Conservation (phyloP, 2,113 vertebrate species). For the Myodes glareolus region DNA sequence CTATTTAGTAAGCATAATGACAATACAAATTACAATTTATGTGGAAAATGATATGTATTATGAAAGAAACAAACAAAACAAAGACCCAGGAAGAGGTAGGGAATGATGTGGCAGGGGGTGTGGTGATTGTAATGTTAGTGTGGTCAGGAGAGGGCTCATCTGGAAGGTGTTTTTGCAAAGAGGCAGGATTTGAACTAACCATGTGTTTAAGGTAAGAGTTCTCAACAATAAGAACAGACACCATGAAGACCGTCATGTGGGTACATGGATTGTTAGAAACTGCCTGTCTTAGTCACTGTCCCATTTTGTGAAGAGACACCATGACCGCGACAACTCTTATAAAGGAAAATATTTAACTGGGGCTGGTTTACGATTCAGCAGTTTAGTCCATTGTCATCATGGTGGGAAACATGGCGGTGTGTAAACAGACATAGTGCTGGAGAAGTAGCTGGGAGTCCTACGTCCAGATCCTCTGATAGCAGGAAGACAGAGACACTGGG, state of each 20-base stretch:
- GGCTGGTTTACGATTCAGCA: neutral
- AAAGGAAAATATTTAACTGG: neutral
- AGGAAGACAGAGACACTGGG: neutral
- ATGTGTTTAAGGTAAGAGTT: constrained; percentile 5
- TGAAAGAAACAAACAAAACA: neutral
- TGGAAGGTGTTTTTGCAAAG: constrained; percentile 37
- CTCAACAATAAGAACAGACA: neutral
- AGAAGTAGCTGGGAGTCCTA: neutral
- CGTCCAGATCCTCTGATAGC: neutral
- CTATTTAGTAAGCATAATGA: neutral
- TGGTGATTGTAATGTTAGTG: neutral
- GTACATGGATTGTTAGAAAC: neutral
- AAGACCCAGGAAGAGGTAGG: neutral
- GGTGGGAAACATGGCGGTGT: neutral
- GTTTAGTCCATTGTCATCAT: neutral
- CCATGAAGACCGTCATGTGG: neutral
- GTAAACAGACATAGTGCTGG: neutral
- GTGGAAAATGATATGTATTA: neutral
- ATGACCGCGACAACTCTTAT: neutral
- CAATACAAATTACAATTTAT: neutral
- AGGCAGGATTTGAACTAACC: neutral
- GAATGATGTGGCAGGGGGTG: neutral
- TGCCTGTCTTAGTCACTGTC: neutral
- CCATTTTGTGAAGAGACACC: neutral
- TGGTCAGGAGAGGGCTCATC: neutral